Evolutionary conservation across 1,140 invertebrate genomes (phyloP).

Genomic region (Scaptodrosophila lebanonensis): DNA sequence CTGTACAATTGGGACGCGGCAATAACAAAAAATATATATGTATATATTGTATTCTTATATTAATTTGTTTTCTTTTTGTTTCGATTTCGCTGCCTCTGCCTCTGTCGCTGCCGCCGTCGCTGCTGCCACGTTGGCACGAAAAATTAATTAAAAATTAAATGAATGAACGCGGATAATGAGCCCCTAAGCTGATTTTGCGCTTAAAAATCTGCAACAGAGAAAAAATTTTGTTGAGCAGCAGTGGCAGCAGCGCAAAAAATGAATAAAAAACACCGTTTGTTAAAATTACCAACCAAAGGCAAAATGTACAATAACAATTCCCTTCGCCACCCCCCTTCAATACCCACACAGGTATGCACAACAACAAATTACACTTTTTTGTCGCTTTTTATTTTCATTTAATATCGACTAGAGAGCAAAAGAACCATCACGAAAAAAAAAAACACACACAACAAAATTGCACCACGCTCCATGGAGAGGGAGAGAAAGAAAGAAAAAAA

Average conservation of each 20-base stretch:
- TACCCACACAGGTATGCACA: conserved; percentile 29
- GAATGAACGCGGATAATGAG: conserved; percentile 74
- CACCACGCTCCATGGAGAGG: no score
- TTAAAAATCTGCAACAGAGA: conserved; percentile 55
- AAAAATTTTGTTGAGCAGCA: conserved; percentile 57
- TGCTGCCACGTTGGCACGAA: no score
- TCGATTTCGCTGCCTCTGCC: conserved; percentile 57
- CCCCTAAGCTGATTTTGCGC: conserved; percentile 76
- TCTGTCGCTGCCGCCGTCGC: no score
- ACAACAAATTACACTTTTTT: conserved; percentile 43
- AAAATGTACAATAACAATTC: conserved; percentile 1
- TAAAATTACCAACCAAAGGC: conserved; percentile 37
- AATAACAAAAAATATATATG: conserved; percentile 20
- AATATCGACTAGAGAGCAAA: conserved; percentile 55
- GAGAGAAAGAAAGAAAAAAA: conserved; percentile 11
- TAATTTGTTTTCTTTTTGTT: conserved; percentile 65
- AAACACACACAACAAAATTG: background rate
- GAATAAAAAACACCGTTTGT: conserved; percentile 39
- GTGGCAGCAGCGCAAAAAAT: conserved; percentile 12
- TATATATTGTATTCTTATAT: conserved; percentile 56
- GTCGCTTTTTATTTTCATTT: conserved; percentile 63
- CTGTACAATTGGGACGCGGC: background rate
- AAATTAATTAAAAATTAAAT: conserved; percentile 77
- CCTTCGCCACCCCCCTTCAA: background rate
- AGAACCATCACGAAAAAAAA: conserved; percentile 32